Conservation (phyloP, 2,113 vertebrate genomes). For the Callipepla californica region DNA sequence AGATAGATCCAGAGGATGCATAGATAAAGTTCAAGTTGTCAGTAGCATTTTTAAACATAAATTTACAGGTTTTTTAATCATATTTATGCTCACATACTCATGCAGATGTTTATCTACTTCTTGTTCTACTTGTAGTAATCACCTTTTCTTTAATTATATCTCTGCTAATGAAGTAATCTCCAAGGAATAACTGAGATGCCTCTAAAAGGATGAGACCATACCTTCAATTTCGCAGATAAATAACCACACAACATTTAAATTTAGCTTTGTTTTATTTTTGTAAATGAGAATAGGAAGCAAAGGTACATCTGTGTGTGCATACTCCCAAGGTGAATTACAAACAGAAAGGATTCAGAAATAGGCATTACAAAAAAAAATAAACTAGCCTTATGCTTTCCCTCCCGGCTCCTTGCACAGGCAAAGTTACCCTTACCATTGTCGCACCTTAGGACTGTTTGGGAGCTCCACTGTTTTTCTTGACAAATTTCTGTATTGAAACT, state of each 20-base stretch:
- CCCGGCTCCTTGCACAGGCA: background rate
- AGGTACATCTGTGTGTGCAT: background rate
- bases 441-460: background rate
- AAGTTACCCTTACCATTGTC: background rate
- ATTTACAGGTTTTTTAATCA: background rate
- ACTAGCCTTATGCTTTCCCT: background rate
- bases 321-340: background rate
- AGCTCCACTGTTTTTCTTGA: background rate
- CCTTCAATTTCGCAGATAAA: background rate
- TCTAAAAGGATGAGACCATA: constrained; percentile 8
- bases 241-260: background rate
- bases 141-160: background rate
- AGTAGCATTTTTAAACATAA: background rate
- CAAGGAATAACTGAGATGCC: background rate
- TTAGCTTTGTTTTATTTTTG: constrained; percentile 34
- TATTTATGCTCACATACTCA: background rate
- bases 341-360: background rate
- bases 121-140: background rate
- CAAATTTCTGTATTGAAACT: background rate
- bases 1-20: background rate
- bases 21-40: background rate
- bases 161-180: background rate
- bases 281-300: background rate
- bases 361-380: background rate
- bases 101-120: background rate